Evolutionary conservation across 1,140 invertebrate genomes (phyloP), one percentile per base, ranked within the genome.

Genomic region (Ips nitidus): DNA sequence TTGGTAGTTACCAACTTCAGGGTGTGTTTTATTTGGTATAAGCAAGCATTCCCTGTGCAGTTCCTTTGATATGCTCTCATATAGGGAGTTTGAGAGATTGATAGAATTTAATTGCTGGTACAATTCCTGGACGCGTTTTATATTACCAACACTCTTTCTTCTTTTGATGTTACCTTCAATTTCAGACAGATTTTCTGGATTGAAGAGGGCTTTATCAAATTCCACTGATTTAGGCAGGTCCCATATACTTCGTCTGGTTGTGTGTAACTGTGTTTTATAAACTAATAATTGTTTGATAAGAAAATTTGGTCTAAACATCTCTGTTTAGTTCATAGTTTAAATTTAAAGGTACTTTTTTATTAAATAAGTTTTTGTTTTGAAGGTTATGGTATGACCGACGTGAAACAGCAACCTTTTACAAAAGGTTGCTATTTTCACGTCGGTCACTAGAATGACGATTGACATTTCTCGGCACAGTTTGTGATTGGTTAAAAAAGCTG

Each of bases 21-120:
- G 88, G 82, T 94, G 89, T 22, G 90, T 91, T 70, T 78, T 80
- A 80, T 95, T 95, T 43, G 94, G 93, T 69, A 95, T 87, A 78
- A 84, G 87, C 50, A 81, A 77, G 40, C 91, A 81, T 81, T 90
- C 87, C 55, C 77, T 72, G 1, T 84, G 73, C 3, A 94, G 80
- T 60, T 82, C 66, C 52, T 83, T 57, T 71, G 79, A 78, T 38
- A 85, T 61, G 50, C 52, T 62, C 40, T 75, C 53, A 61, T 75
- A 73, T 45, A 73, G 68, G 47, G 71, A 53, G 62, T 77, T 72
- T 61, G 66, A 66, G 60, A 43, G 4, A 22, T 74, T 64, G 66
- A 74, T 66, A 41, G 63, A 62, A 41, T 80, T 72, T 45, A 83
- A 72, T 66, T 82, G 70, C 2, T 77, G 41, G 39, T 83, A 79